Evolutionary conservation across 2,888 invertebrate species (phyloP), one percentile per base, ranked within the genome.

Genomic region (Petrophora chlorosata): DNA sequence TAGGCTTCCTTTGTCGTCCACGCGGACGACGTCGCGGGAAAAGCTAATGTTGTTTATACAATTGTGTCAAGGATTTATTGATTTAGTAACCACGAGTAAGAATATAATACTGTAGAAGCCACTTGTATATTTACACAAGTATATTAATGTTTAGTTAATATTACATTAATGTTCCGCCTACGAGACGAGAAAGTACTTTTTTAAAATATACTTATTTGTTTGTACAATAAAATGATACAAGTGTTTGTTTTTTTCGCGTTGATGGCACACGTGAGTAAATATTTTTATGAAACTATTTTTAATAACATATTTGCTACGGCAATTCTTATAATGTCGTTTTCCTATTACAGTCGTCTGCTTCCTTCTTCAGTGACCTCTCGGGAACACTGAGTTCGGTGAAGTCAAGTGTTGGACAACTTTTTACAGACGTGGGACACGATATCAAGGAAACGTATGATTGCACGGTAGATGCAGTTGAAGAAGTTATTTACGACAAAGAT

Each of bases 391-490:
- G 63, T 9, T 70, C 81, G 1, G 74, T 83, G 13, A 70, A 78
- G 60, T 64, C 70, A 30, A 79, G 77, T 62, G 76, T 85, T 55
- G 79, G 75, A 32, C 82, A 76, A 60, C 61, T 87, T 44, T 38
- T 87, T n/a, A 73, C 59, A 50, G 79, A 84, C 45, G 84, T 85
- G 17, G 77, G 79, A 5, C 63, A 68, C 22, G 87, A 87, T 56
- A 72, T 86, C n/a, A 76, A 71, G 53, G 78, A 79, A 15, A 82
- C 82, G 1, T 72, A 85, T 16, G 81, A 84, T 26, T 86, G 87
- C 52, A 82, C 87, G 2, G 67, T 87, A 51, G 64, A 80, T 23
- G 82, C 85, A 0, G 76, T 87, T 17, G 82, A 83, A 64, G 66
- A 79, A 56, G 79, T 39, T 3, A 49, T 55, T 9, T 51, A 53